Percentiles rank a stretch among this genome's conserved stretches.
These are phyloP conservation scores for Myanophis thanlyinensis DNA, from an alignment of 2,113 vertebrate species.

Conservation along the genomic window DNA sequence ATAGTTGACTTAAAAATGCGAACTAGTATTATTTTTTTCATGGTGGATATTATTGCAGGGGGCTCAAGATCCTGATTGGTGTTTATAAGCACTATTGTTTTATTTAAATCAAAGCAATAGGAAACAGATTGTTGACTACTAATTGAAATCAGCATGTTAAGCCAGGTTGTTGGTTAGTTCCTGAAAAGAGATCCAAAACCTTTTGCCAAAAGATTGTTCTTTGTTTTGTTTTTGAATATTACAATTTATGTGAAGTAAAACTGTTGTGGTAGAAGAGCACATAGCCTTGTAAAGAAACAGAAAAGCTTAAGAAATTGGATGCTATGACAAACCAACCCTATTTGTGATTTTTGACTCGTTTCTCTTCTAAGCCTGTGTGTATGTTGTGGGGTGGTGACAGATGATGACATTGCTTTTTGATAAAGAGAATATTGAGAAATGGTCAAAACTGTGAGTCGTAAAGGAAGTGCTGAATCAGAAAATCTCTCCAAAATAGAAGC, in stretches of 20 bases:
- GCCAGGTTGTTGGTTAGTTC: background rate
- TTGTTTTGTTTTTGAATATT: background rate
- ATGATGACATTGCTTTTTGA: conserved; percentile 40
- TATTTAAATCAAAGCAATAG: background rate
- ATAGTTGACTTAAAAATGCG: background rate
- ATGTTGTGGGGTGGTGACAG: conserved; percentile 9
- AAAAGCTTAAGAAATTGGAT: background rate
- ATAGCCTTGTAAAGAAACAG: background rate
- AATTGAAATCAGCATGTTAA: background rate
- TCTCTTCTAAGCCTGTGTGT: conserved; percentile 23
- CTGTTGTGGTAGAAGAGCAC: background rate
- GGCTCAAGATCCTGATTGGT: background rate
- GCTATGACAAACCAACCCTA: conserved; percentile 5
- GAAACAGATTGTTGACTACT: background rate
- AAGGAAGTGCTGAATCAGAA: conserved; percentile 69
- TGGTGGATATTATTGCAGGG: background rate
- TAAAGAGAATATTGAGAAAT: conserved; percentile 56
- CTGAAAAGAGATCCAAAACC: background rate
- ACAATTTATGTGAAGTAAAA: background rate
- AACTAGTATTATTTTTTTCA: background rate
- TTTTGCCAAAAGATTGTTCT: background rate
- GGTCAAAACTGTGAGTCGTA: conserved; percentile 55
- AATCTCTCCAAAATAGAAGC: conserved; percentile 49
- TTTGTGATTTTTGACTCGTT: conserved; percentile 41
- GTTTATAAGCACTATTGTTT: background rate